Conservation (phyloP, 2,113 vertebrate species). For the Petroica traversi region DNA sequence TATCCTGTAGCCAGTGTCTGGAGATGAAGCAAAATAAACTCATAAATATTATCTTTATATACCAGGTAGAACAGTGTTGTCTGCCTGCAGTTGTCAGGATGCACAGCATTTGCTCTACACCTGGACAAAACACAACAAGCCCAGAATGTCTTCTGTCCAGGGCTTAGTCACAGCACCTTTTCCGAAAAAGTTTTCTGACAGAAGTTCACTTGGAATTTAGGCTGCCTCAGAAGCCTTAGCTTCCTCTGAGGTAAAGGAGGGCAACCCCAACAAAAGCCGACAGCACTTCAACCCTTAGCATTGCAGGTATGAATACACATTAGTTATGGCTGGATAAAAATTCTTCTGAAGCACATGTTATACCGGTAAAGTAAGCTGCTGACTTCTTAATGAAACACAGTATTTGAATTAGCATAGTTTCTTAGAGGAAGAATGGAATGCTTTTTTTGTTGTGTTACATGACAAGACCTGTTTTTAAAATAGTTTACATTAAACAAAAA, state of each 20-base stretch:
- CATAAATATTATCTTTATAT: neutral
- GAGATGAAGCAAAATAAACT: neutral
- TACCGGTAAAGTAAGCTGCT: neutral
- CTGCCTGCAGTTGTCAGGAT: neutral
- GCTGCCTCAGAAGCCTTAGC: neutral
- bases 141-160: neutral
- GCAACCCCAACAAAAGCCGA: neutral
- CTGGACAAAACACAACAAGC: neutral
- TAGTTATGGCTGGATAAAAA: neutral
- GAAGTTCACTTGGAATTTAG: neutral
- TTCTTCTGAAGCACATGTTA: neutral
- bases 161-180: neutral
- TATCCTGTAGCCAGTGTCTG: neutral
- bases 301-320: neutral
- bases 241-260: constrained; percentile 6
- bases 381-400: neutral
- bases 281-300: neutral
- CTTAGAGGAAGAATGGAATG: neutral
- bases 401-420: neutral
- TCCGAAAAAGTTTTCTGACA: neutral
- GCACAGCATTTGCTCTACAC: neutral
- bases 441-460: neutral
- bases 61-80: neutral
- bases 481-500: neutral
- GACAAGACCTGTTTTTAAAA: neutral